These are phyloP conservation scores for Pherbina coryleti DNA, from an alignment of 2,888 invertebrate species.

Conservation along the genomic window DNA sequence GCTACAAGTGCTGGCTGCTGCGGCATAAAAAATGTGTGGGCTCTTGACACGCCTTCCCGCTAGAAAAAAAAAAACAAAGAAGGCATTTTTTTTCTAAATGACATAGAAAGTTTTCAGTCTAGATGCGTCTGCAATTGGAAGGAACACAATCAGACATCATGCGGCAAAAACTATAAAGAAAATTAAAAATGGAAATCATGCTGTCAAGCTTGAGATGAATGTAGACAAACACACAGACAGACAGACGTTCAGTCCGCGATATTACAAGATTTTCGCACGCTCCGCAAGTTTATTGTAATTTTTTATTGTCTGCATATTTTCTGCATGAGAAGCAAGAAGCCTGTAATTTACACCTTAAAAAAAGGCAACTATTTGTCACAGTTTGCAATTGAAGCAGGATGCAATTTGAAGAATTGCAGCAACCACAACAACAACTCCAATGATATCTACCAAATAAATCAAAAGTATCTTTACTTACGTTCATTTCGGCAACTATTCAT, in stretches of 20 bases:
- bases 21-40: neutral
- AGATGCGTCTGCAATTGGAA: neutral
- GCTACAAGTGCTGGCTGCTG: neutral
- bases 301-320: constrained; percentile 48
- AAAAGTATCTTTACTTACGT: no score
- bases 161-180: constrained; percentile 6
- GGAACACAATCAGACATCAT: neutral
- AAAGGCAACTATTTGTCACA: neutral
- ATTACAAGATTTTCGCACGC: constrained; percentile 48
- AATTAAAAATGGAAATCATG: constrained; percentile 14
- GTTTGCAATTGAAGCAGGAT: neutral
- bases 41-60: no score
- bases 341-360: neutral
- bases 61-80: no score
- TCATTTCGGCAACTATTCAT: no score
- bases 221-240: constrained; percentile 42
- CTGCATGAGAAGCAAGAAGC: neutral
- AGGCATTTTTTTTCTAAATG: no score
- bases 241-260: constrained; percentile 52
- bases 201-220: neutral
- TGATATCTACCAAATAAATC: no score
- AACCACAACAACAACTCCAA: neutral
- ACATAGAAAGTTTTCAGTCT: neutral
- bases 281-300: constrained; percentile 47
- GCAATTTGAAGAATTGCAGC: neutral